Evolutionary conservation across 2,888 invertebrate species (phyloP).

Genomic region (Lagria hirta): DNA sequence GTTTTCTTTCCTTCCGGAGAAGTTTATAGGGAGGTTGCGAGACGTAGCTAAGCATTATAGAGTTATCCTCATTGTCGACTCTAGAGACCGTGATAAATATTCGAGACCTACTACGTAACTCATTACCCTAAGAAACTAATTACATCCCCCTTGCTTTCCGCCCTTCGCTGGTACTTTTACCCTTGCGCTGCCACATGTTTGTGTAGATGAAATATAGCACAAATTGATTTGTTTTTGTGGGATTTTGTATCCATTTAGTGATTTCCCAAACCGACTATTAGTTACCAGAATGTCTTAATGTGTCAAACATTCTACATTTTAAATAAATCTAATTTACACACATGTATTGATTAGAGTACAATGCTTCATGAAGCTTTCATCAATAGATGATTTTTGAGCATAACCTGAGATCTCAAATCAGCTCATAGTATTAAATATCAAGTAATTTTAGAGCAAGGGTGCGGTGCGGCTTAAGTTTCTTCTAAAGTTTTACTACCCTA

Average conservation of each 20-base stretch:
- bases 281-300: slow-evolving; percentile 29
- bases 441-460: no score
- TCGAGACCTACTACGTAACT: slow-evolving; percentile 48
- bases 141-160: slow-evolving; percentile 35
- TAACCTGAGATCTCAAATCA: no score
- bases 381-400: no score
- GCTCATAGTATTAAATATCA: no score
- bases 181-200: slow-evolving; percentile 22
- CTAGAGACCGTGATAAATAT: slow-evolving; percentile 48
- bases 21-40: slow-evolving; percentile 16
- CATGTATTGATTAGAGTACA: background rate
- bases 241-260: slow-evolving; percentile 31
- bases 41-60: slow-evolving; percentile 36
- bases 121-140: slow-evolving; percentile 49
- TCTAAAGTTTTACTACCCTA: no score
- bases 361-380: no score
- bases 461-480: no score
- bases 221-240: slow-evolving; percentile 34
- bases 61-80: slow-evolving; percentile 47
- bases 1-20: slow-evolving; percentile 13
- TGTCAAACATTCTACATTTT: slow-evolving; percentile 22
- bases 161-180: slow-evolving; percentile 26
- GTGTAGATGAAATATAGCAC: slow-evolving; percentile 29
- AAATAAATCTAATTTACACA: background rate
- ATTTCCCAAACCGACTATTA: slow-evolving; percentile 36